Evolutionary conservation across 2,113 vertebrate genomes (phyloP), one percentile per base, ranked within the genome.

Genomic region (Phrynosoma blainvillii): DNA sequence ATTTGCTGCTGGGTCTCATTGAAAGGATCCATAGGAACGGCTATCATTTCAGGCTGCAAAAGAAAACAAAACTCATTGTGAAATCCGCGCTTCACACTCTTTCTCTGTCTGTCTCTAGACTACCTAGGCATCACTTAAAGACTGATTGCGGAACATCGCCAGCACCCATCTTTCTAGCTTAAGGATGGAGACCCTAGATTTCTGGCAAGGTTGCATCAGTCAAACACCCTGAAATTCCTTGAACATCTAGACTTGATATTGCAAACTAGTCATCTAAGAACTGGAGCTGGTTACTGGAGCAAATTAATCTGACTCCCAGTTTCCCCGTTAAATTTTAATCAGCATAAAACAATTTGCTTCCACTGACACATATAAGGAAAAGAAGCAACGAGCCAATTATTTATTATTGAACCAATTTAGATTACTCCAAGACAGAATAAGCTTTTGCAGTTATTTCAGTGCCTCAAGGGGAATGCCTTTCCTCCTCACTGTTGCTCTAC

Each of bases 41-140:
- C 84, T 0, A 62, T 87, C 27, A 86, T 56, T 9, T 95, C 79
- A 0, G 94, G 92, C 96, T 96, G 93, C 10, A 30, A 89, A 16
- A 20, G 14, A 59, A 88, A 90, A 88, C 5, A 42, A 59, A 75
- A 10, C 25, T 27, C 8, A 20, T 5, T 25, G 1, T 73, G 54
- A 7, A 66, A 80, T 23, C 4, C 59, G 0, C 59, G n/a, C 47
- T 47, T 47, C 47, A 7, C 47, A 6, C 47, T 47, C 47, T 30
- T 14, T 30, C 65, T 9, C 66, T 1, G 36, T 36, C 36, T 36
- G 36, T 36, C n/a, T 11, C 62, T 23, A 62, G 9, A n/a, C 18
- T 21, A 7, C 2, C 13, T 20, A 56, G 16, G 32, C 23, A 30
- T 21, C 59, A 1, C 30, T 59, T 14, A 18, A 32, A 12, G 25